These are phyloP conservation scores for Lathronympha strigana DNA, from an alignment of 2,888 invertebrate genomes.

Conservation along the genomic window DNA sequence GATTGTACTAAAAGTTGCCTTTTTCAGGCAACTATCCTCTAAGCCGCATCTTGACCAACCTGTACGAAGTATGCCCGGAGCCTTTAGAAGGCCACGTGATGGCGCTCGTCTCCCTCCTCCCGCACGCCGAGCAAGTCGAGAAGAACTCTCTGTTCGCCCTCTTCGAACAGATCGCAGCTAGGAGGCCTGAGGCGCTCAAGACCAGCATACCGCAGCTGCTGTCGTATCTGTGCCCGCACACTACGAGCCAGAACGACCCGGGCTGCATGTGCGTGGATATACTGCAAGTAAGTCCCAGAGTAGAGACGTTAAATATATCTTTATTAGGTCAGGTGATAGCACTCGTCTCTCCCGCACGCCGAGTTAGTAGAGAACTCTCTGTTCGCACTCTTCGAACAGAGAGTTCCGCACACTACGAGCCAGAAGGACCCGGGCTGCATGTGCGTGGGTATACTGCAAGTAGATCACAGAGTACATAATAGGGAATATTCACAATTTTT, in stretches of 20 bases:
- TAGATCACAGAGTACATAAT: too few relatives aligned
- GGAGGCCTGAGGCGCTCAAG: conserved; percentile 91
- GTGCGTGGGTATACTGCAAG: too few relatives aligned
- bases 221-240: conserved; percentile 86
- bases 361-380: too few relatives aligned
- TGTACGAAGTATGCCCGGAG: conserved; percentile 94
- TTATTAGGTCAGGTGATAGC: too few relatives aligned
- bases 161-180: conserved; percentile 92
- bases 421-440: too few relatives aligned
- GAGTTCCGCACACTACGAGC: too few relatives aligned
- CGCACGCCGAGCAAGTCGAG: conserved; percentile 93
- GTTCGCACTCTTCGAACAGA: too few relatives aligned
- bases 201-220: conserved; percentile 92
- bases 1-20: too few relatives aligned
- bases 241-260: conserved; percentile 66
- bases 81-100: conserved; percentile 93
- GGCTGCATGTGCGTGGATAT: conserved; percentile 80
- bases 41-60: conserved; percentile 94
- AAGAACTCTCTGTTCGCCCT: conserved; percentile 92
- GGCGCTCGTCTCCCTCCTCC: conserved; percentile 91
- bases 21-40: conserved; percentile 92
- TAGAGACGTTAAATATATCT: too few relatives aligned
- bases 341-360: too few relatives aligned
- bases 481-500: too few relatives aligned
- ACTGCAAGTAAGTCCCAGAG: conserved; percentile 60